phyloP scores from a whole-genome alignment of 2,797 vertebrate species.

The Thripadectes ignobilis region DNA sequence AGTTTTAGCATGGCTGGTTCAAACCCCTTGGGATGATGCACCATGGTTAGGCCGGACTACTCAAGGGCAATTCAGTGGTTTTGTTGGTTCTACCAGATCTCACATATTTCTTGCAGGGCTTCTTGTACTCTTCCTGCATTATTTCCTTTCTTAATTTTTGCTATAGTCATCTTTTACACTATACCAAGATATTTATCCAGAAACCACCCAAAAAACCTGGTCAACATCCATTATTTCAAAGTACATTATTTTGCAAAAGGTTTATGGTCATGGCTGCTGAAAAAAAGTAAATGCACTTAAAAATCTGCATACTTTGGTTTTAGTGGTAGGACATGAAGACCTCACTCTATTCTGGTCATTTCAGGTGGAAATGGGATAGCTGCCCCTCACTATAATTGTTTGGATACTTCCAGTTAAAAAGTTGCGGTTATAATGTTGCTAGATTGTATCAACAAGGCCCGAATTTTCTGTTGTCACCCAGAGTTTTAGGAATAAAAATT shows the following conservation, averaged over 20 bases:
- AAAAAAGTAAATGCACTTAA: not conserved
- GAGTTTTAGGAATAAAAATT: not conserved
- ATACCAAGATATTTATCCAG: not conserved
- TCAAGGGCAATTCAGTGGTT: rapidly evolving
- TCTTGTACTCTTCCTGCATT: not conserved
- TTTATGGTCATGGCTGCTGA: not conserved
- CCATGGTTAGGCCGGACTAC: not conserved
- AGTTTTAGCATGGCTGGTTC: not conserved
- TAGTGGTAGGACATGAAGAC: not conserved
- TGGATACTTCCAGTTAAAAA: not conserved
- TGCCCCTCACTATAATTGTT: not conserved
- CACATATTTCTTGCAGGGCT: not conserved
- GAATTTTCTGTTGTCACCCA: not conserved
- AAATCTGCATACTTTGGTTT: not conserved
- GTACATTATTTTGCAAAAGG: not conserved
- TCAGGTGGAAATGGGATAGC: not conserved
- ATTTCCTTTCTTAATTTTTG: not conserved
- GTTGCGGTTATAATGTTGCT: not conserved
- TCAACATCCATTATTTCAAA: not conserved
- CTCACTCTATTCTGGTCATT: not conserved
- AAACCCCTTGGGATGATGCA: not conserved
- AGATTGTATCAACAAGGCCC: not conserved
- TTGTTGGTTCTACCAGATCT: not conserved
- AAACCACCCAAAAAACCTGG: not conserved
- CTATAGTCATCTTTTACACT: not conserved